phyloP scores from a whole-genome alignment of 2,797 vertebrate genomes.

The Pitangus sulphuratus region DNA sequence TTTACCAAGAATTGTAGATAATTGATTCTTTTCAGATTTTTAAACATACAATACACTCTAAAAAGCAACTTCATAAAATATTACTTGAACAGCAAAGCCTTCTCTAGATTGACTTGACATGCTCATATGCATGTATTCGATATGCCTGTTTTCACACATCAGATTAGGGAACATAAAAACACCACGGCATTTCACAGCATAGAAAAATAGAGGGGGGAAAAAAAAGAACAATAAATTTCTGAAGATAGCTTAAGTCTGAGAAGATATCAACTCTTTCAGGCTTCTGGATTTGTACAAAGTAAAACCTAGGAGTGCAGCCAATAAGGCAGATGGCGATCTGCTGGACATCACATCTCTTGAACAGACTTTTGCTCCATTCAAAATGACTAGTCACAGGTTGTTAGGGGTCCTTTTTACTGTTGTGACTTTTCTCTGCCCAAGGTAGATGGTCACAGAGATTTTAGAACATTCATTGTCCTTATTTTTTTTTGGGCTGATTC shows the following conservation, averaged over 20 bases:
- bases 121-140: not conserved
- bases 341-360: not conserved
- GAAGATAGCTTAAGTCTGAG: not conserved
- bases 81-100: not conserved
- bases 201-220: not conserved
- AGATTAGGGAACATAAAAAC: not conserved
- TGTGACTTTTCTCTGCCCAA: not conserved
- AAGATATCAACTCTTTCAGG: not conserved
- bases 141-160: not conserved
- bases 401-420: not conserved
- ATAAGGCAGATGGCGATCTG: not conserved
- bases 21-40: not conserved
- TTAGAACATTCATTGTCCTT: not conserved
- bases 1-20: not conserved
- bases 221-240: not conserved
- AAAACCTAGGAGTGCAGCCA: not conserved
- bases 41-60: not conserved
- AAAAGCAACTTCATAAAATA: not conserved
- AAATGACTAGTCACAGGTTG: not conserved
- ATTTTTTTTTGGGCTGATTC: not conserved
- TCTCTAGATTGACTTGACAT: not conserved
- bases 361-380: not conserved
- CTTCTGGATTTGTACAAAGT: not conserved
- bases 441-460: not conserved
- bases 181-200: not conserved